Conservation (phyloP, 2,113 vertebrate genomes). For the Climacteris rufus region DNA sequence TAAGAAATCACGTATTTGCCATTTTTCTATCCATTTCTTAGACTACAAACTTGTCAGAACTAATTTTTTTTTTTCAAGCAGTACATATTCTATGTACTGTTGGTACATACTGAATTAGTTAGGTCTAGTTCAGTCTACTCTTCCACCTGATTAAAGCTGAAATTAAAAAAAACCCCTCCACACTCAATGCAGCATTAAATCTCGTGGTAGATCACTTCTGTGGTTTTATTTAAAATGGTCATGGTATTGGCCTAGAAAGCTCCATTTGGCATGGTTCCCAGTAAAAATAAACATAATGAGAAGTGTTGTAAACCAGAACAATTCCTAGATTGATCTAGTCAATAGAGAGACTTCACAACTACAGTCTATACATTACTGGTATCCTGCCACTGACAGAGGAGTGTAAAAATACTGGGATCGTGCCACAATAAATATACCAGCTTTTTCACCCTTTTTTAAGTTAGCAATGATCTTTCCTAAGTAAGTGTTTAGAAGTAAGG, state of each 20-base stretch:
- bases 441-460: constrained; percentile 38
- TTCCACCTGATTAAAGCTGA: background rate
- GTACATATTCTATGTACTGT: background rate
- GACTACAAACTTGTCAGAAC: background rate
- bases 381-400: constrained; percentile 7
- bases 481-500: constrained; percentile 58
- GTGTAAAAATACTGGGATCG: constrained; percentile 14
- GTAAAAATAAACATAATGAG: background rate
- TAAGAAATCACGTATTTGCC: no score
- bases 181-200: background rate
- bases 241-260: background rate
- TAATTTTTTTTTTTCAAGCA: background rate
- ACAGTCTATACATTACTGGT: background rate
- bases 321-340: background rate
- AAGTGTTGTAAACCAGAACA: background rate
- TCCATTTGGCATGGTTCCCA: background rate
- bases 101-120: background rate
- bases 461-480: constrained; percentile 46
- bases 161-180: background rate
- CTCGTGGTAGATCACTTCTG: background rate
- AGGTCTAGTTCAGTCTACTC: background rate
- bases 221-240: background rate
- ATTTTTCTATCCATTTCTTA: background rate
- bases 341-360: background rate
- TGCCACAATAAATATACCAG: constrained; percentile 56